Conservation (phyloP, 2,888 invertebrate genomes). For the Lutraria lutraria region DNA sequence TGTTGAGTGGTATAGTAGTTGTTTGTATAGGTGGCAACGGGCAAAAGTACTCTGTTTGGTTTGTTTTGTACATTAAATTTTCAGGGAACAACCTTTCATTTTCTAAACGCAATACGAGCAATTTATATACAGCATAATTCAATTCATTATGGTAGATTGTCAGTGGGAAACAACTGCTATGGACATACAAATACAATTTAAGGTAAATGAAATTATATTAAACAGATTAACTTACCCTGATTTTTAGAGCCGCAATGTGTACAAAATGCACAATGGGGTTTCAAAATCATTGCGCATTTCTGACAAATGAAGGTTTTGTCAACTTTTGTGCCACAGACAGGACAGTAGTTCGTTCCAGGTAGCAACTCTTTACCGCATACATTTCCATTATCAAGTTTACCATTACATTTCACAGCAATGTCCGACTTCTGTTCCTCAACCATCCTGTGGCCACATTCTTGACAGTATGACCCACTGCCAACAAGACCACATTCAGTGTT, state of each 20-base stretch:
- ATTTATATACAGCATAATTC: too few species aligned
- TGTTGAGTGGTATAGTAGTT: too few species aligned
- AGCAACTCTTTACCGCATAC: constrained; percentile 48
- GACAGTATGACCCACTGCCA: constrained; percentile 47
- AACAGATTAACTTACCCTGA: too few species aligned
- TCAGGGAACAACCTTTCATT: too few species aligned
- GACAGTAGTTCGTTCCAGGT: constrained; percentile 44
- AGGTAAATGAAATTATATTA: too few species aligned
- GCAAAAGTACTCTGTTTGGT: too few species aligned
- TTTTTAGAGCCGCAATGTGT: constrained; percentile 53
- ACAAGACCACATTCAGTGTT: constrained; percentile 39
- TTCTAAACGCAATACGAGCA: too few species aligned
- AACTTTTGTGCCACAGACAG: constrained; percentile 50
- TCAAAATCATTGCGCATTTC: constrained; percentile 27
- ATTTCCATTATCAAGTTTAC: constrained; percentile 39
- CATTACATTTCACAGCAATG: constrained; percentile 42
- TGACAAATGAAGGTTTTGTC: constrained; percentile 38
- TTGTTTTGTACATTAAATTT: too few species aligned
- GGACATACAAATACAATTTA: too few species aligned
- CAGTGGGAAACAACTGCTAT: too few species aligned
- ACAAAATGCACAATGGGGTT: constrained; percentile 31
- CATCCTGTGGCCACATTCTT: constrained; percentile 54
- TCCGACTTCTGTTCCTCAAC: neutral
- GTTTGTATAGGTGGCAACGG: too few species aligned
- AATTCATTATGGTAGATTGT: too few species aligned